These are phyloP conservation scores for Notiomystis cincta DNA, from an alignment of 2,113 vertebrate genomes.

Conservation along the genomic window DNA sequence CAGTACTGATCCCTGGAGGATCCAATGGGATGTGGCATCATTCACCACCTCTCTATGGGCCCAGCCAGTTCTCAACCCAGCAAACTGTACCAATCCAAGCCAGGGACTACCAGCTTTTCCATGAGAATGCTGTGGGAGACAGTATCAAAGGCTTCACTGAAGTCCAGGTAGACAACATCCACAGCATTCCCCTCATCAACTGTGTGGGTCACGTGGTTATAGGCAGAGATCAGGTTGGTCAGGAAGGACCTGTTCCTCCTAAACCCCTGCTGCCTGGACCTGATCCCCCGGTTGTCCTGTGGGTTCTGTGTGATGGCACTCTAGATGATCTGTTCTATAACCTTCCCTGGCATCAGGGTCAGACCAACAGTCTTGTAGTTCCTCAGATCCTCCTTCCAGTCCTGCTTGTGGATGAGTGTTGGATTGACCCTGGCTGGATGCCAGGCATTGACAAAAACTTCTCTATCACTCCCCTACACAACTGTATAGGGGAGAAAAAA, in stretches of 20 bases:
- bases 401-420: neutral
- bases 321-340: neutral
- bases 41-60: neutral
- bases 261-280: neutral
- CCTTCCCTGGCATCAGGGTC: neutral
- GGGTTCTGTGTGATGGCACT: neutral
- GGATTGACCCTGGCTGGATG: neutral
- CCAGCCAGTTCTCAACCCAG: neutral
- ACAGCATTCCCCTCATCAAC: neutral
- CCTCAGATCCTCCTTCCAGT: neutral
- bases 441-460: neutral
- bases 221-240: neutral
- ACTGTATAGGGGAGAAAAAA: neutral
- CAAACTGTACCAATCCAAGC: too few relatives aligned
- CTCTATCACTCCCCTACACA: neutral
- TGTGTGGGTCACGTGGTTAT: fast-evolving
- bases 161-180: neutral
- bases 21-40: too few relatives aligned
- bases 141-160: neutral
- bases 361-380: neutral
- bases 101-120: neutral
- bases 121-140: neutral
- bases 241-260: neutral
- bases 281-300: too few relatives aligned
- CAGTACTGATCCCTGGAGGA: neutral